Base-by-base conservation (phyloP, 2,113 vertebrate genomes). In the Xenotilapia caudafasciata region DNA sequence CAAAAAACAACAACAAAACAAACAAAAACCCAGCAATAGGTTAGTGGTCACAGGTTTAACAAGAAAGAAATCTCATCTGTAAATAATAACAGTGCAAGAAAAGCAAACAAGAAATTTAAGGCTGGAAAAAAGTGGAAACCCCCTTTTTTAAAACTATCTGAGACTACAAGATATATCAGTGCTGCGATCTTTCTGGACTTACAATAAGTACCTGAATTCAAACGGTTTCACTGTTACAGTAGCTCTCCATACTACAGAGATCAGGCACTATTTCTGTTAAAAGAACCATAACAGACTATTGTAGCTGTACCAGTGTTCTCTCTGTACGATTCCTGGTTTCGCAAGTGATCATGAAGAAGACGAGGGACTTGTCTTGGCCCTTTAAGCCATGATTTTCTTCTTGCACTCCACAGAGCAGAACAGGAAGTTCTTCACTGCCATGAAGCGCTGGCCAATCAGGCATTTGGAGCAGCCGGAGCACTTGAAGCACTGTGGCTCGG, bases 321-420 rank as follows among this genome's bases (percentile, higher is more conserved):
- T 81, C 31, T 55, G 51, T 65, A 35, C 38, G 35, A 3, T 23
- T 83, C 55, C 60, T 58, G 70, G 79, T 80, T 88, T 87, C 13
- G 35, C 73, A 26, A 47, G 83, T 73, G 75, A 80, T 13, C 79
- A 26, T 14, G 40, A 60, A 65, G 23, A 38, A 26, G 55, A 33
- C 15, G 60, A 26, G 19, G 40, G 26, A 14, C n/a, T 3, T 6
- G 26, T 28, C 38, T 23, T 75, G 73, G 26, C 40, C 15, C 4
- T 56, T 82, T 91, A 96, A 23, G 91, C 54, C 86, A 84, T 31
- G 96, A 96, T 95, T 92, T 97, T 98, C 95, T 98, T 99, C 95
- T 98, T 99, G 96, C 99, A 99, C 83, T 98, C 97, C 83, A 98
- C 97, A 0, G 98, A 99, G 91, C 99, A 99, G 93, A 98, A 97